These are phyloP conservation scores for Dryoscopus gambensis DNA, from an alignment of 2,113 vertebrate species.

Conservation along the genomic window DNA sequence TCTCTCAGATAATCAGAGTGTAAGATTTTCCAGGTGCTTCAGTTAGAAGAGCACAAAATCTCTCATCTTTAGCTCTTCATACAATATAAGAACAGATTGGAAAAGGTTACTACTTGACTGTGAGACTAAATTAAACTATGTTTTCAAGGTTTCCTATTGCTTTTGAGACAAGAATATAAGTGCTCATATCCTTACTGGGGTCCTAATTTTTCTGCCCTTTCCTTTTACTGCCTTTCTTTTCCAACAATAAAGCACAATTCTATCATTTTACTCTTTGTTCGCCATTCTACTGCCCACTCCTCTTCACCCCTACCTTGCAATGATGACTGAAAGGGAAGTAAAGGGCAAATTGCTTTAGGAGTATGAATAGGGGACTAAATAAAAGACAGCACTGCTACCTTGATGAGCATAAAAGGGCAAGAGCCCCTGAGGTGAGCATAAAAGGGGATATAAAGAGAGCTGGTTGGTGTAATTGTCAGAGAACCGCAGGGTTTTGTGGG, in stretches of 20 bases:
- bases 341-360: conserved; percentile 2
- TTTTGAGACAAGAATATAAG: background rate
- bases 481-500: background rate
- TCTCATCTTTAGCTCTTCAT: background rate
- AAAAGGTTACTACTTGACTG: background rate
- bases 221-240: background rate
- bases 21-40: background rate
- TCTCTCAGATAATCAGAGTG: background rate
- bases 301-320: background rate
- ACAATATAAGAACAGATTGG: background rate
- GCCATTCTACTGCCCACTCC: background rate
- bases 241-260: background rate
- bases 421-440: background rate
- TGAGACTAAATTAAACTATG: background rate
- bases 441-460: conserved; percentile 1
- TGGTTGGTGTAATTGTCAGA: background rate
- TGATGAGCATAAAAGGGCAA: background rate
- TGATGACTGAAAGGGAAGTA: background rate
- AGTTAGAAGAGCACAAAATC: background rate
- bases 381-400: background rate
- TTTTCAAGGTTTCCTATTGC: conserved; percentile 1
- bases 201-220: background rate
- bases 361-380: background rate
- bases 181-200: background rate
- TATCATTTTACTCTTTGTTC: background rate